These are phyloP conservation scores for Ciconia boyciana DNA, from an alignment of 2,113 vertebrate species.

Conservation along the genomic window DNA sequence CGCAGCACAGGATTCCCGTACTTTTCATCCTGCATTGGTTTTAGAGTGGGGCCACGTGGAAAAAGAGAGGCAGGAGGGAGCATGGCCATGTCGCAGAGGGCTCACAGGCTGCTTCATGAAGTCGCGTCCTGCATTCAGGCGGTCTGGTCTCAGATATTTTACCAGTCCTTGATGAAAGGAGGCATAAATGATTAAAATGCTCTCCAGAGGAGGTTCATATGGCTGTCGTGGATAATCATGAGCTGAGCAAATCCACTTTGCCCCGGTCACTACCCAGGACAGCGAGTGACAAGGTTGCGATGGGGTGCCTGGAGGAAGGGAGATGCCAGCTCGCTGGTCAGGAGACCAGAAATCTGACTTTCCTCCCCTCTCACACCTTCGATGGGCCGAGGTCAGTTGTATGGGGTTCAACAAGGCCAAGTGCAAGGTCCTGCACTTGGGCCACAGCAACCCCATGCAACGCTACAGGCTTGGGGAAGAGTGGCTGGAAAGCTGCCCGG, in stretches of 20 bases:
- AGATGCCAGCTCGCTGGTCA: accelerated
- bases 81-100: accelerated
- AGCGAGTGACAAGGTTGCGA: accelerated
- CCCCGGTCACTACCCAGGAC: not conserved
- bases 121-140: not conserved
- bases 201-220: not conserved
- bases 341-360: not conserved
- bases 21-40: not conserved
- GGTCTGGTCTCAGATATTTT: not conserved
- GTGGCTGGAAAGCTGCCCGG: no score
- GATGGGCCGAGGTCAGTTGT: no score
- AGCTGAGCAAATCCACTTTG: not conserved
- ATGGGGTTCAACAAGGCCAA: no score
- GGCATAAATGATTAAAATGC: not conserved
- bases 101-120: accelerated
- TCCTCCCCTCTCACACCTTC: not conserved
- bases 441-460: no score
- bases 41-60: not conserved
- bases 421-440: no score
- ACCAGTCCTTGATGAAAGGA: not conserved
- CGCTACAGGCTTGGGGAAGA: no score
- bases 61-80: not conserved
- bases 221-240: not conserved
- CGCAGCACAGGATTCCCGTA: not conserved
- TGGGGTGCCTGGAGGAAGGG: not conserved